Percentiles rank a stretch among this genome's conserved stretches.
Conservation (phyloP, 2,113 vertebrate species). For the Hassar affinis region DNA sequence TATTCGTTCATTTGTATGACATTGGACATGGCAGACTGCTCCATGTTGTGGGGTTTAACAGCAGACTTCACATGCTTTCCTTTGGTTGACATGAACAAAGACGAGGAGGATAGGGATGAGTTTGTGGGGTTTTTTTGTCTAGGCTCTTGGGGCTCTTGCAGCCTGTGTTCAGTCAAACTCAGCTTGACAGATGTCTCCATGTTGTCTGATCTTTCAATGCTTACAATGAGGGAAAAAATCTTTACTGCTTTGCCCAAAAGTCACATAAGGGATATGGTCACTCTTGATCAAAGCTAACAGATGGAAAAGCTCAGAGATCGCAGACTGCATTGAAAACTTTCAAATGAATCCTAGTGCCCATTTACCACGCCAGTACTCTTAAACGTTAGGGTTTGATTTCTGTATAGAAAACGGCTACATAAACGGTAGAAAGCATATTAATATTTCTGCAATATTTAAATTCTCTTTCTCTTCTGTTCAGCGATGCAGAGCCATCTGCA, state of each 20-base stretch:
- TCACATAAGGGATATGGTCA: conserved; percentile 58
- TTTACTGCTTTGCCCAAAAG: conserved; percentile 66
- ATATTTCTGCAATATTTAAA: conserved; percentile 1
- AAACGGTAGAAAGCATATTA: not conserved
- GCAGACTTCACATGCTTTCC: conserved; percentile 69
- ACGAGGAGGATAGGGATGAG: conserved; percentile 61
- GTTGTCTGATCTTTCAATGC: conserved; percentile 70
- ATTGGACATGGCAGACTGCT: conserved; percentile 67
- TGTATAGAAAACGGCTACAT: not conserved
- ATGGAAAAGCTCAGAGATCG: conserved; percentile 8
- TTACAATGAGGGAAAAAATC: conserved; percentile 48
- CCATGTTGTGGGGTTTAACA: conserved; percentile 62
- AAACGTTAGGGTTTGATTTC: not conserved
- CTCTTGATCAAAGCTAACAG: conserved; percentile 37
- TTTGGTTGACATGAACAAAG: conserved; percentile 75
- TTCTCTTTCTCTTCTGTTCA: not conserved
- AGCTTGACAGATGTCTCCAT: conserved; percentile 73
- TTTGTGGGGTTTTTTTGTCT: not conserved
- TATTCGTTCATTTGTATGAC: conserved; percentile 62
- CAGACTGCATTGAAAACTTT: not conserved
- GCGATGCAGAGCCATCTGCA: not conserved
- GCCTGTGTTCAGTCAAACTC: conserved; percentile 65
- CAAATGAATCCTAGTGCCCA: not conserved
- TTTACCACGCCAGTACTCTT: not conserved
- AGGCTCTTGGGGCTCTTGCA: conserved; percentile 62